A percentile compares a stretch with the other conserved stretches of the same genome.
These are phyloP conservation scores for Lacerta agilis DNA, from an alignment of 2,797 vertebrate genomes.

Conservation along the genomic window DNA sequence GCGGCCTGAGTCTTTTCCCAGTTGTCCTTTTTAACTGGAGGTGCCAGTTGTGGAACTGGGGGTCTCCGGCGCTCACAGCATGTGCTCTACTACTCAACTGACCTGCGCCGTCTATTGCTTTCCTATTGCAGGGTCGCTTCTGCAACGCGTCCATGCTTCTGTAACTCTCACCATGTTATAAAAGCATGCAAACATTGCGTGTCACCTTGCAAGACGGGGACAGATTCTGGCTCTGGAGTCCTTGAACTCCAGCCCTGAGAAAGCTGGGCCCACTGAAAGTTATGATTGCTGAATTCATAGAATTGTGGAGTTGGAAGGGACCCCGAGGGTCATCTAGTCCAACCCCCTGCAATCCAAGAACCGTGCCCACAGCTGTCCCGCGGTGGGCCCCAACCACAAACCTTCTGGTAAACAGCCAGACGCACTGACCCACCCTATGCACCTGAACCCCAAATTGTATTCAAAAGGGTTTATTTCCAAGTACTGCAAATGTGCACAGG, in stretches of 20 bases:
- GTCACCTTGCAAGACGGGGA: neutral
- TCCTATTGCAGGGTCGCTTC: no score
- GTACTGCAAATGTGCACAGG: neutral
- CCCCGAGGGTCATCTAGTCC: no score
- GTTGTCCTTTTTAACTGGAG: neutral
- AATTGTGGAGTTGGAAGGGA: no score
- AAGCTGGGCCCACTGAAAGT: neutral
- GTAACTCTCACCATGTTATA: neutral
- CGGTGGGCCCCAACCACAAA: no score
- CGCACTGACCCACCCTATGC: neutral
- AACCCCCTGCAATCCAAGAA: no score
- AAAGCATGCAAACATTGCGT: neutral
- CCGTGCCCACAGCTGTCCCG: no score
- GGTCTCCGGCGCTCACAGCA: neutral
- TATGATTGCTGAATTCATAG: neutral
- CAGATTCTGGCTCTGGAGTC: neutral
- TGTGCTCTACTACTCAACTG: neutral
- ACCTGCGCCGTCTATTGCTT: neutral
- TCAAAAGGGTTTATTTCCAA: neutral
- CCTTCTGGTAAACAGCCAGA: no score
- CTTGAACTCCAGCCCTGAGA: neutral
- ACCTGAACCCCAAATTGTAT: neutral
- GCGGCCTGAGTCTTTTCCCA: no score
- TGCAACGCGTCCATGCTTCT: neutral
- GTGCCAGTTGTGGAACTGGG: neutral